phyloP scores from a whole-genome alignment of 2,797 vertebrate species.

The Brachyalestes nurse region DNA sequence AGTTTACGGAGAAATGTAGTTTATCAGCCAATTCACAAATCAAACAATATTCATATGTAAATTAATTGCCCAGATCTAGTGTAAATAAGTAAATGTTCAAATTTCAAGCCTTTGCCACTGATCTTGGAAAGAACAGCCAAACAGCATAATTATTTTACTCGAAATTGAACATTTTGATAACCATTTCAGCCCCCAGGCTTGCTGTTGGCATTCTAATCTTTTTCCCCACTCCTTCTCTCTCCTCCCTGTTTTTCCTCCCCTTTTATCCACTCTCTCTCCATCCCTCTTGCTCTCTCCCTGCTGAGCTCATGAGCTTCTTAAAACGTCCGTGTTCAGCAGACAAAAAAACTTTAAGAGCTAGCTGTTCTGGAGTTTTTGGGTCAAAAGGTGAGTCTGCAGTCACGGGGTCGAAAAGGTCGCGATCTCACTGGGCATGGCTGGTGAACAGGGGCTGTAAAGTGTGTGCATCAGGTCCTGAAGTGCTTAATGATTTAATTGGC shows the following conservation, averaged over 20 bases:
- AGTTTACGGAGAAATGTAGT: too few relatives aligned
- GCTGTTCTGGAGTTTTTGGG: conserved; percentile 50
- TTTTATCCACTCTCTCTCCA: not conserved
- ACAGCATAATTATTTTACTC: too few relatives aligned
- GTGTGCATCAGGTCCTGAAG: conserved; percentile 65
- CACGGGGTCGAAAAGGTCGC: conserved; percentile 22
- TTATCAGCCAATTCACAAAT: too few relatives aligned
- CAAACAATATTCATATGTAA: too few relatives aligned
- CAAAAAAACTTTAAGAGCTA: conserved; percentile 56
- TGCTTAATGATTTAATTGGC: conserved; percentile 79
- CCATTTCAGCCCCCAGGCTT: not conserved
- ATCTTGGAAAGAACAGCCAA: too few relatives aligned
- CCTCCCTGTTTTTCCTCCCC: not conserved
- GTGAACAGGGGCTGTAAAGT: conserved; percentile 51
- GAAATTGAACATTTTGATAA: not conserved
- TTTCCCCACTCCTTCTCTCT: too few relatives aligned
- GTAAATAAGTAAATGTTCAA: too few relatives aligned
- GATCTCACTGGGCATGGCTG: conserved; percentile 9
- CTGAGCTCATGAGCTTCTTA: conserved; percentile 51
- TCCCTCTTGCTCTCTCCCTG: not conserved
- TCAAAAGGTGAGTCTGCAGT: conserved; percentile 54
- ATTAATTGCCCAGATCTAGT: too few relatives aligned
- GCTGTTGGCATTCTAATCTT: not conserved
- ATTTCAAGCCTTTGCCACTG: too few relatives aligned
- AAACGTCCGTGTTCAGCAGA: too few relatives aligned